Base-by-base conservation (phyloP, 1,140 invertebrate species). In the Thaumatotibia leucotreta region DNA sequence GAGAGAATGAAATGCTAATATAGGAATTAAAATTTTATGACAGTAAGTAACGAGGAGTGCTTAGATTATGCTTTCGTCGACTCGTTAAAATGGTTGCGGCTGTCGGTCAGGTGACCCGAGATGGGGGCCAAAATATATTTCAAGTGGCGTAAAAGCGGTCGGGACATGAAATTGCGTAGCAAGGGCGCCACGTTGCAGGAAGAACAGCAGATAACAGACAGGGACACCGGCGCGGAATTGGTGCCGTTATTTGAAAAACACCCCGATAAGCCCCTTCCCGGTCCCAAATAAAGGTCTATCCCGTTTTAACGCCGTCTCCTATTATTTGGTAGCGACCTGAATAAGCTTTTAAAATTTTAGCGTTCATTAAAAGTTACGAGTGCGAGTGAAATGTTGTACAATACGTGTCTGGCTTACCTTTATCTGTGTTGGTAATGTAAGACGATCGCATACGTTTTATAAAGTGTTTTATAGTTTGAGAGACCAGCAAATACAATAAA, bases 231-330 rank as follows among this genome's bases (percentile, higher is more conserved):
- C 66, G 20, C 63, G 67, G 75, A 79, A 82, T 82, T 75, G 77
- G 76, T 72, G 69, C 74, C 69, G 75, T 73, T 79, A 77, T 82
- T 82, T 68, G 74, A 74, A 78, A 82, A 80, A 75, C 74, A 72
- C 72, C 66, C 74, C 72, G 77, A 82, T 80, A 82, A 80, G 76
- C 76, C 79, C 76, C 73, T 73, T 75, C 73, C 29, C 71, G 70
- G 71, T 69, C 66, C 58, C 70, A 70, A 79, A 76, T 80, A 75
- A 75, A 77, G 70, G 75, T 72, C 64, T 72, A 76, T 58, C 24
- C 52, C 52, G 52, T 29, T 58, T 58, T 29, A 4, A 17, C 27
- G 52, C 52, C 24, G 24, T 31, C 23, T 58, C 23, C 24, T 58
- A 58, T 58, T 58, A 72, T 75, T 74, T 79, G 74, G 73, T 67